Conservation (phyloP, 2,113 vertebrate genomes). For the Cynopterus brachyotis region DNA sequence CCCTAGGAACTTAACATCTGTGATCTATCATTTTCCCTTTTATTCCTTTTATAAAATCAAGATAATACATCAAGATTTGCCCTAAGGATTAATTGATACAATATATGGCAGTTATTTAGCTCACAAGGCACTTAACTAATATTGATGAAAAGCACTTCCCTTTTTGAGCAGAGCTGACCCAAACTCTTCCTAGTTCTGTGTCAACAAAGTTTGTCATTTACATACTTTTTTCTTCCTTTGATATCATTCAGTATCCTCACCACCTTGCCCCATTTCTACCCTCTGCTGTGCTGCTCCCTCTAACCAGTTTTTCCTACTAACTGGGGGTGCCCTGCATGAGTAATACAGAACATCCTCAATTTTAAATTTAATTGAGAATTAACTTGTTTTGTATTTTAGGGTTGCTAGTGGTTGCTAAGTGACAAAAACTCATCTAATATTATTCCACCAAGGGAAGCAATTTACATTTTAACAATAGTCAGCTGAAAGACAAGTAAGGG, state of each 20-base stretch:
- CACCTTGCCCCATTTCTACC: neutral
- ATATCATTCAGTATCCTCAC: neutral
- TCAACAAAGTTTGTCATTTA: neutral
- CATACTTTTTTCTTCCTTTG: neutral
- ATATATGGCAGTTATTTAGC: neutral
- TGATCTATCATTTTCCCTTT: neutral
- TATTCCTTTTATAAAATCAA: neutral
- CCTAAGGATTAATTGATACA: neutral
- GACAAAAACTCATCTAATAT: constrained; percentile 29
- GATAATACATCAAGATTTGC: neutral
- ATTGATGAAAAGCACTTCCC: neutral
- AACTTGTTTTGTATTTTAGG: constrained; percentile 1
- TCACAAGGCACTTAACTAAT: neutral
- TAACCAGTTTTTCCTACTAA: neutral
- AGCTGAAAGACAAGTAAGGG: constrained; percentile 14
- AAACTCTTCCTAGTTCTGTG: neutral
- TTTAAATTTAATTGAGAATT: constrained; percentile 28
- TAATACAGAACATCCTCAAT: neutral
- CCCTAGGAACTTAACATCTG: neutral
- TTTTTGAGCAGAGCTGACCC: neutral
- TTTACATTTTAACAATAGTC: constrained; percentile 31
- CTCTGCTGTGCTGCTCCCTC: too few species aligned
- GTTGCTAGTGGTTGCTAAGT: constrained; percentile 36
- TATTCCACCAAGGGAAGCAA: constrained; percentile 8
- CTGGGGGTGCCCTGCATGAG: neutral